phyloP scores from a whole-genome alignment of 2,888 invertebrate species.

The Drosophila prostipennis region DNA sequence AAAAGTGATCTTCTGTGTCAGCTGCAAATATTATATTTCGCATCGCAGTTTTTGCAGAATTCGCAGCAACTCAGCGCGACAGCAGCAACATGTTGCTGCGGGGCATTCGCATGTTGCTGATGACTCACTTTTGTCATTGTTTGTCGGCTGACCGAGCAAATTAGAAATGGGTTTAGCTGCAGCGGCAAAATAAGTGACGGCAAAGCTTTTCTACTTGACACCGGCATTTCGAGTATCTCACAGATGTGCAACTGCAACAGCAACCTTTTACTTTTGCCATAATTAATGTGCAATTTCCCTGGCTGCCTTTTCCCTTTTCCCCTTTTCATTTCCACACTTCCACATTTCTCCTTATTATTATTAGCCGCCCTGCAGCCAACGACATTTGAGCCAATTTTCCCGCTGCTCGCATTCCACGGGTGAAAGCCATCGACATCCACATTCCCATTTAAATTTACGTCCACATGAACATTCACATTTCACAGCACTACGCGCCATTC shows the following conservation, averaged over 20 bases:
- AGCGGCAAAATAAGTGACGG: conserved; percentile 43
- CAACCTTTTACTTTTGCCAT: conserved; percentile 65
- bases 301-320: conserved; percentile 4
- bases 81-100: conserved; percentile 41
- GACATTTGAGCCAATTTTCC: conserved; percentile 71
- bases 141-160: conserved; percentile 52
- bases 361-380: conserved; percentile 57
- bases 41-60: background rate
- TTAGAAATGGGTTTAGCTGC: conserved; percentile 56
- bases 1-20: background rate
- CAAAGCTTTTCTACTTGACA: conserved; percentile 43
- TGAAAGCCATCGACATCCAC: conserved; percentile 62
- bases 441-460: conserved; percentile 22
- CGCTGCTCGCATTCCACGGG: conserved; percentile 71
- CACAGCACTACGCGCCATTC: conserved; percentile 24
- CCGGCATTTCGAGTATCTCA: conserved; percentile 12
- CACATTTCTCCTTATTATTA: conserved; percentile 45
- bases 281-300: conserved; percentile 68
- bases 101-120: conserved; percentile 22
- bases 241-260: conserved; percentile 45
- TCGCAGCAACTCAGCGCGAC: background rate
- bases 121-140: conserved; percentile 52
- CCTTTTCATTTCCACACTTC: background rate
- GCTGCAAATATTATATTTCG: conserved; percentile 12
- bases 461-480: conserved; percentile 15